phyloP scores from a whole-genome alignment of 2,797 vertebrate genomes.

The Leptoclinus maculatus region DNA sequence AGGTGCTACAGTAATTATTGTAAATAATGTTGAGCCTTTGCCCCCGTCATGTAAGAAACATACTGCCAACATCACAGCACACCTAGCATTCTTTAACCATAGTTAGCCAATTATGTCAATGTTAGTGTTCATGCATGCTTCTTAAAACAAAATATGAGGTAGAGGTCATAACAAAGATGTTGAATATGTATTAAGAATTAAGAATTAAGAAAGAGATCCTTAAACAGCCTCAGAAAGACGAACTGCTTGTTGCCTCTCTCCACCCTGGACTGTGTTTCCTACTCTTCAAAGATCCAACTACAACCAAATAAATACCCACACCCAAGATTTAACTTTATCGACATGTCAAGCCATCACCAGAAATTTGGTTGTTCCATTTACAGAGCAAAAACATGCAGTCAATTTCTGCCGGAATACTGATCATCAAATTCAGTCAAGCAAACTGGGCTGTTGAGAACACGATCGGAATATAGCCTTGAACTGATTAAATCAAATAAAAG shows the following conservation, averaged over 20 bases:
- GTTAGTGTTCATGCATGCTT: neutral
- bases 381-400: neutral
- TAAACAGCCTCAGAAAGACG: neutral
- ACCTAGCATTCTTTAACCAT: neutral
- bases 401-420: neutral
- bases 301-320: neutral
- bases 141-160: neutral
- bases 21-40: neutral
- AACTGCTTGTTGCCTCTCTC: neutral
- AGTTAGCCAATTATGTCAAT: neutral
- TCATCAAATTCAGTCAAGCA: neutral
- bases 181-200: neutral
- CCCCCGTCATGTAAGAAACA: neutral
- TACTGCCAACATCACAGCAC: neutral
- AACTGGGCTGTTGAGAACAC: neutral
- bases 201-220: neutral
- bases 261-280: neutral
- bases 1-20: neutral
- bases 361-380: neutral
- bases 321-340: neutral
- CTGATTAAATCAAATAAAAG: conserved; percentile 9
- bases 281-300: neutral
- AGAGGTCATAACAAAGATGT: neutral
- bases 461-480: neutral
- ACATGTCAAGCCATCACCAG: neutral